Percentiles rank a stretch among this genome's conserved stretches.
These are phyloP conservation scores for Cheilosia variabilis DNA, from an alignment of 2,888 invertebrate genomes.

Conservation along the genomic window DNA sequence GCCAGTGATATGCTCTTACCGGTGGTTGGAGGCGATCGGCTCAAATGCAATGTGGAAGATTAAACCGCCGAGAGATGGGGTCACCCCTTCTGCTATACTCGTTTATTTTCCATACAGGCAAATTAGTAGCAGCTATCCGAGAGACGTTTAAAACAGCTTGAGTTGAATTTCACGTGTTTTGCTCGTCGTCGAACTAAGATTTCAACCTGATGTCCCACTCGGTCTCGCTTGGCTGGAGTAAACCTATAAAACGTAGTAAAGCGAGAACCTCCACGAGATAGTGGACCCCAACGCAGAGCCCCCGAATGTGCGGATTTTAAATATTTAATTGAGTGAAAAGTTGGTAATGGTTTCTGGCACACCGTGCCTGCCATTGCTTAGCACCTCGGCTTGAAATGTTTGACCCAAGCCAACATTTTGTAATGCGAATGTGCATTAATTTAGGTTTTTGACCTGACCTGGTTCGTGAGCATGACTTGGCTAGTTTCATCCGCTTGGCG, in stretches of 20 bases:
- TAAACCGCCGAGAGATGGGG: constrained; percentile 28
- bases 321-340: constrained; percentile 55
- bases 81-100: constrained; percentile 54
- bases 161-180: constrained; percentile 31
- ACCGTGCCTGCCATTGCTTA: background rate
- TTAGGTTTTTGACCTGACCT: constrained; percentile 1
- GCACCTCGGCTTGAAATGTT: constrained; percentile 10
- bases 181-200: background rate
- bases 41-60: constrained; percentile 35
- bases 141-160: constrained; percentile 33
- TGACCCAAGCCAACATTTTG: constrained; percentile 1
- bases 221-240: constrained; percentile 57
- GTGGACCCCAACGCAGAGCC: background rate
- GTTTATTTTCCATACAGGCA: constrained; percentile 26
- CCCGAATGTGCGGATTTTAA: constrained; percentile 46
- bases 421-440: constrained; percentile 38
- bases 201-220: background rate
- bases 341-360: background rate
- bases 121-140: constrained; percentile 32
- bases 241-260: constrained; percentile 16
- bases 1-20: background rate
- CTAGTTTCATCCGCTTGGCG: background rate
- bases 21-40: constrained; percentile 30
- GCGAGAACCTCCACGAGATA: constrained; percentile 14
- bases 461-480: constrained; percentile 21